Evolutionary conservation across 2,113 vertebrate genomes (phyloP), one percentile per base, ranked within the genome.

Genomic region (Grammomys surdaster): DNA sequence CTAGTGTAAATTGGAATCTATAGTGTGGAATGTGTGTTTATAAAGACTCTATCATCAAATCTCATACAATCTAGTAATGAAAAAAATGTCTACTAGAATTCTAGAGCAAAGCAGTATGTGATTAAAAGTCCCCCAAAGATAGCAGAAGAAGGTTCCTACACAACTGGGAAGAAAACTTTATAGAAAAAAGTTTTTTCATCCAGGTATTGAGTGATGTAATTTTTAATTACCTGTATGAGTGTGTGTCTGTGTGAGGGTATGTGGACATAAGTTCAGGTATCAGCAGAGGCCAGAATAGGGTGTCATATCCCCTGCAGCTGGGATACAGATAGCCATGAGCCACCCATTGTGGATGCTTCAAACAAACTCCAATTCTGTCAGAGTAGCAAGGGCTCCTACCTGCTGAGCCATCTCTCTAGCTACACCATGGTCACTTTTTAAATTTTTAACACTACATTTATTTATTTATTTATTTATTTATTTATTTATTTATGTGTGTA

Each of bases 1-100:
- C 73, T 12, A 67, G 88, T 31, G 76, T n/a, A 43, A 40, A 17
- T 31, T 65, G 10, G 2, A 91, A 75, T 78, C 36, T 67, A 72
- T 24, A 26, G 10, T 92, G 7, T 80, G 31, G 33, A 73, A 85
- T 96, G 46, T 24, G 48, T 76, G 72, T 5, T 20, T 72, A 77
- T 58, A 46, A 54, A 81, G 40, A 22, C 28, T 87, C 87, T 91
- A 43, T 31, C 77, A 94, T 89, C n/a, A 96, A 90, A 56, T 69
- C 81, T 48, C 31, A 86, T 96, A 8, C 22, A 89, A 22, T 82
- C 77, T 86, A 86, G 26, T 87, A 56, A 92, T 75, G 60, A 36
- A 10, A 65, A 91, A n/a, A 24, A 60, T 78, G n/a, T 43, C 75
- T 94, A 48, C 0, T 65, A 84, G 75, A 97, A 92, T 51, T 93